Evolutionary conservation across 2,113 vertebrate genomes (phyloP).

Genomic region (Vireo altiloquus): DNA sequence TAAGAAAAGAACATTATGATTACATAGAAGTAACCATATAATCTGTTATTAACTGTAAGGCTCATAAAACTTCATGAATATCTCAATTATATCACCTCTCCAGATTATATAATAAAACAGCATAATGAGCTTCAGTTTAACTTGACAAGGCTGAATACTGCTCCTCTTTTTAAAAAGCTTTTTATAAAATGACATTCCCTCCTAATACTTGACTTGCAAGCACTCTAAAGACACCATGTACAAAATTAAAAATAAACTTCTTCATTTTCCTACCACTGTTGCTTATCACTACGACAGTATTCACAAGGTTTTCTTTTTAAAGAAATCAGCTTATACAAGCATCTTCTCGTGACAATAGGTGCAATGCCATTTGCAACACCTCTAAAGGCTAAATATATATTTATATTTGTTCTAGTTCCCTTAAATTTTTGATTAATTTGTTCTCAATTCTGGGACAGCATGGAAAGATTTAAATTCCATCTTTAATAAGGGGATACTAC

Average conservation of each 20-base stretch:
- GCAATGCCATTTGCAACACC: not conserved
- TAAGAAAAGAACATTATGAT: not conserved
- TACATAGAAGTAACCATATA: not conserved
- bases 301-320: constrained; percentile 12
- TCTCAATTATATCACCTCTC: constrained; percentile 32
- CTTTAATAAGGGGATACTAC: not conserved
- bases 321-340: not conserved
- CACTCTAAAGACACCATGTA: constrained; percentile 29
- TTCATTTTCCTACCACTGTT: constrained; percentile 1
- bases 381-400: not conserved
- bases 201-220: constrained; percentile 33
- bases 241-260: constrained; percentile 52
- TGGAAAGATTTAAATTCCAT: not conserved
- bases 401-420: not conserved
- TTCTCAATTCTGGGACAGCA: not conserved
- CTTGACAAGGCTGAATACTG: constrained; percentile 19
- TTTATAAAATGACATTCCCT: constrained; percentile 32
- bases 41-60: not conserved
- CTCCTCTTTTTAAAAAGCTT: constrained; percentile 30
- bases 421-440: not conserved
- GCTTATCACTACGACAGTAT: not conserved
- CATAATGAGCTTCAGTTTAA: constrained; percentile 39
- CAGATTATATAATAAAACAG: constrained; percentile 29
- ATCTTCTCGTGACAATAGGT: not conserved
- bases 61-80: not conserved